Conservation (phyloP, 2,113 vertebrate genomes). For the Coreoperca whiteheadi region DNA sequence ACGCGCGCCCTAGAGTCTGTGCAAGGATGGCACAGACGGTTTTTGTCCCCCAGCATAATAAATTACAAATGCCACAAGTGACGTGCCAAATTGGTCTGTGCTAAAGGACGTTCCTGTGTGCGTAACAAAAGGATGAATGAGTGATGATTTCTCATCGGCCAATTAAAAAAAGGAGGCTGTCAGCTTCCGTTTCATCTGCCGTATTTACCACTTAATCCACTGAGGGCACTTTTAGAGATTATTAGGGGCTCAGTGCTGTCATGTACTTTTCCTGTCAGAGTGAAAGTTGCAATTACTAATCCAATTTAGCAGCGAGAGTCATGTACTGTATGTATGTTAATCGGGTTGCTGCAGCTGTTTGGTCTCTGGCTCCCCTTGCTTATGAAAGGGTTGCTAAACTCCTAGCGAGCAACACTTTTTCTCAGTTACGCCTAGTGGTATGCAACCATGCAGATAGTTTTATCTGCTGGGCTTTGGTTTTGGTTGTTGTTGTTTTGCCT, state of each 20-base stretch:
- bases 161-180: slow-evolving; percentile 45
- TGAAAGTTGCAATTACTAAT: slow-evolving; percentile 72
- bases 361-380: not conserved
- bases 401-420: not conserved
- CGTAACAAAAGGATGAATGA: slow-evolving; percentile 25
- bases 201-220: slow-evolving; percentile 73
- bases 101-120: slow-evolving; percentile 9
- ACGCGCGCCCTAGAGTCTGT: not conserved
- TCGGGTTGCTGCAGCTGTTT: slow-evolving; percentile 57
- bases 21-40: not conserved
- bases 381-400: slow-evolving; percentile 17
- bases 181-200: slow-evolving; percentile 54
- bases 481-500: too few relatives aligned
- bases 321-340: slow-evolving; percentile 53
- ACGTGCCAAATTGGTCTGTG: not conserved
- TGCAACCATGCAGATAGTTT: not conserved
- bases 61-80: not conserved
- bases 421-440: not conserved
- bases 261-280: slow-evolving; percentile 58
- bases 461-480: not conserved
- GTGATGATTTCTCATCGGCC: slow-evolving; percentile 20
- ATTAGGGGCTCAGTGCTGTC: slow-evolving; percentile 65
- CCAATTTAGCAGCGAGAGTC: slow-evolving; percentile 64
- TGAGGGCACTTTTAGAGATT: slow-evolving; percentile 55
- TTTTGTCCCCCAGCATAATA: not conserved